Base-by-base conservation (phyloP, 2,888 invertebrate species). In the Morpho deidamia region DNA sequence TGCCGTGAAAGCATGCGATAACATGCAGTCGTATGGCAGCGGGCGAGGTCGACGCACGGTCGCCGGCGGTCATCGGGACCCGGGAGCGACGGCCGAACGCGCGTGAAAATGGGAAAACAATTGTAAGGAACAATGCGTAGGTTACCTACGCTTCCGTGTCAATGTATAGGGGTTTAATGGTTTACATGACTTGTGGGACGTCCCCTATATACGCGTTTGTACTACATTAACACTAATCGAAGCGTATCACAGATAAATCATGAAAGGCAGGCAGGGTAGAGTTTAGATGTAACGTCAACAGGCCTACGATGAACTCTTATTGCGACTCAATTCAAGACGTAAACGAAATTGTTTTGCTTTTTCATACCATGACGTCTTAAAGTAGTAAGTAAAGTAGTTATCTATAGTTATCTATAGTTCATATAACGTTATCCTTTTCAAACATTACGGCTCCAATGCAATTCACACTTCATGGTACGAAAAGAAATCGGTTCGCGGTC, bases 91-190 rank as follows among this genome's bases (percentile, higher is more conserved):
- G 71, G 64, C 70, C 74, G 64, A 58, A 62, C 59, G 63, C 63
- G 62, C 65, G 68, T 72, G 77, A 72, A 78, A 75, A 78, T 78
- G 75, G 75, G 77, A 77, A 77, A 81, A 80, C 77, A 75, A 77
- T 79, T 73, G 78, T 75, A 68, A 64, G 59, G 67, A 75, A 79
- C 78, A 79, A 80, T 78, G 78, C 77, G 73, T 72, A 71, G 61
- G 70, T 51, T 46, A 56, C 68, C 56, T 37, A 32, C 63, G 60
- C 71, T 72, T 74, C 72, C 73, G 72, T 63, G 65, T 70, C 57
- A 35, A 53, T 35, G 53, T 45, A 56, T 54, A 42, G 42, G 53
- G 54, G 58, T 12, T 44, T 38, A 35, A 37, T 23, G 8, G 49
- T 38, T 50, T 44, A 50, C 50, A 49, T 35, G 50, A 9, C 32